Base-by-base conservation (phyloP, 53 echinoderm and acorn worm genomes). In the Mesocentrotus franciscanus region DNA sequence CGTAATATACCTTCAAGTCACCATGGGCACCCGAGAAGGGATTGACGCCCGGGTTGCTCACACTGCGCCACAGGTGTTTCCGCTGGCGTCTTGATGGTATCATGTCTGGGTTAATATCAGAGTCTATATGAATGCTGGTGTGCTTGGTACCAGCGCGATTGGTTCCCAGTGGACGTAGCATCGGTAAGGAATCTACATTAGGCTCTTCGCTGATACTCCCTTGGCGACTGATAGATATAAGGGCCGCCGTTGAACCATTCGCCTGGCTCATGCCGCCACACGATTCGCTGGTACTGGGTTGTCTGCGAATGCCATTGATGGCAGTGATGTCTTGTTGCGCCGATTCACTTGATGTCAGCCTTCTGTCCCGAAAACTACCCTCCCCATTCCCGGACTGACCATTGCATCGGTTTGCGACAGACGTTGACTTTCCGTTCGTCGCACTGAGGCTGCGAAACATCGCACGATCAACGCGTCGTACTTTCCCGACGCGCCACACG, bases 21-120 rank as follows among this genome's bases (percentile, higher is more conserved):
- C 93, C 93, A 58, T 93, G 93, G 29, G 85, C 92, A 91, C 92
- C 83, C 22, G 93, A 92, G 71, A 95, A 91, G 12, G 95, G 95
- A 57, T 96, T 95, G 27, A 95, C 96, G 85, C 96, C 97, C 16
- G 98, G 97, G 71, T 97, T 97, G 81, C 98, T 98, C 92, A 96
- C 96, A 75, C 98, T 98, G 15, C 98, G 96, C 76, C 97, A 94
- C 10, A 94, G 87, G 68, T 85, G 95, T 62, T 94, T 94, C 72
- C 95, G 62, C 55, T 94, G 85, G 39, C 95, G 85, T 61, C 95
- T 85, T 60, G 64, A 85, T 0, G 57, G 81, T 20, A 94, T 26
- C 64, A 85, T 8, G 68, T 94, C 95, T 24, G 85, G 66, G 60
- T 94, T 22, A 3, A 85, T 16, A n/a, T 85, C 85, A 49, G 95